A percentile compares a stretch with the other conserved stretches of the same genome.
phyloP scores from a whole-genome alignment of 1,140 invertebrate genomes.

The Drosophila guanche region DNA sequence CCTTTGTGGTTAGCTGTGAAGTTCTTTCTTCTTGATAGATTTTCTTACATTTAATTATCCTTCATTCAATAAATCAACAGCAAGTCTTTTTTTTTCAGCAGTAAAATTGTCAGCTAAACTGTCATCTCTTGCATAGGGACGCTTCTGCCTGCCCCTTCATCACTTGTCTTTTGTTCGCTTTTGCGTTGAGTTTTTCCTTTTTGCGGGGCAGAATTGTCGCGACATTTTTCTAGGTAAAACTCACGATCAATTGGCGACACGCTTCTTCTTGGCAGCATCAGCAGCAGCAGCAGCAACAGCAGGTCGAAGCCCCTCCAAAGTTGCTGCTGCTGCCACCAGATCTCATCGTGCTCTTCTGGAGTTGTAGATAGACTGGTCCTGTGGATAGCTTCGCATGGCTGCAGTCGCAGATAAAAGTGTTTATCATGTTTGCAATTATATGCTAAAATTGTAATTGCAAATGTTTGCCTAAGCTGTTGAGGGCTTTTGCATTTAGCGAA shows the following conservation, averaged over 20 bases:
- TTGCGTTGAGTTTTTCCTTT: slow-evolving; percentile 34
- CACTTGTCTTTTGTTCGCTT: slow-evolving; percentile 45
- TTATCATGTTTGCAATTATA: slow-evolving; percentile 83
- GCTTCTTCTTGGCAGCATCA: slow-evolving; percentile 76
- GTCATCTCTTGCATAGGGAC: slow-evolving; percentile 12
- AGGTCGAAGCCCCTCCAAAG: too few relatives aligned
- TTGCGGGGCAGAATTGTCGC: slow-evolving; percentile 70
- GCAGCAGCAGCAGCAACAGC: slow-evolving; percentile 29
- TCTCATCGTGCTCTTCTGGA: slow-evolving; percentile 10
- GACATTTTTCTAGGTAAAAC: slow-evolving; percentile 83
- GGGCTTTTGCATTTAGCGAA: slow-evolving; percentile 67
- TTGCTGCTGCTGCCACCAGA: slow-evolving; percentile 38
- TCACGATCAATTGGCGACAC: slow-evolving; percentile 83
- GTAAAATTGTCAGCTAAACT: background rate
- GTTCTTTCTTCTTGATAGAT: too few relatives aligned
- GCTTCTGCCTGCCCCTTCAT: background rate
- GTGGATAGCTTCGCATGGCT: slow-evolving; percentile 26
- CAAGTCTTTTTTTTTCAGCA: too few relatives aligned
- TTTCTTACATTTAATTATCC: too few relatives aligned
- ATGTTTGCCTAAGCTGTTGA: slow-evolving; percentile 76
- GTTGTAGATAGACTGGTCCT: slow-evolving; percentile 47
- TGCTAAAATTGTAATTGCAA: slow-evolving; percentile 82
- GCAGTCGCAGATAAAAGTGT: slow-evolving; percentile 71
- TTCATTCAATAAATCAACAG: too few relatives aligned
- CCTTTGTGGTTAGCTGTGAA: too few relatives aligned